Evolutionary conservation across 2,797 vertebrate genomes (phyloP), one percentile per base, ranked within the genome.

Genomic region (Enteromius afrohamiltoni): DNA sequence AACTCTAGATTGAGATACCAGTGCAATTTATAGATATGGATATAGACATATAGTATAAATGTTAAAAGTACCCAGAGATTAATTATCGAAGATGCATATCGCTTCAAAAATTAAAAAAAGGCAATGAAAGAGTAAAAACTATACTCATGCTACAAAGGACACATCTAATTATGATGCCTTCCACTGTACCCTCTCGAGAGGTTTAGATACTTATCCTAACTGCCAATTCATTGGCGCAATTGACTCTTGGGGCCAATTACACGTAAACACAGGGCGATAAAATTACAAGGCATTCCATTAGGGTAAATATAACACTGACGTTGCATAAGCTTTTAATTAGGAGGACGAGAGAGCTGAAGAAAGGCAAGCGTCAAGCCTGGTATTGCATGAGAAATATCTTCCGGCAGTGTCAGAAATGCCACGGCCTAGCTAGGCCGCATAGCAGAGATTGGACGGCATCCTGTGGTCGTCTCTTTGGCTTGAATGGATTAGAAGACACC

Each of bases 401-500:
- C 16, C 1, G 58, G 75, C 67, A 31, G n/a, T 68, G 19, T 47
- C 19, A 1, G 29, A 51, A 64, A 82, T 68, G 55, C 23, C 65
- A 77, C 47, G 42, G 40, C 42, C 76, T 29, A 42, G 69, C 69
- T 79, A 26, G 49, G 70, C 37, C 70, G 31, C 40, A 79, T 70
- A n/a, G 45, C 1, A 86, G 73, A 78, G 86, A 86, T 83, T 89
- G 82, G 82, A 90, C 65, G 88, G 85, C 79, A 87, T 86, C 79
- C 62, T 49, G 53, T 29, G 1, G 82, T 71, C n/a, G 29, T 83
- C 82, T 77, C 62, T 87, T 88, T 91, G 89, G 89, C 86, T 86
- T 85, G 83, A 91, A 86, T 88, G 80, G 55, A 62, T 69, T 89
- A 89, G 89, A 90, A 84, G 89, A 70, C 74, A 88, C 86, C 89